Percentiles rank a stretch among this genome's conserved stretches.
phyloP scores from a whole-genome alignment of 1,140 invertebrate genomes.

The Penaeus indicus region DNA sequence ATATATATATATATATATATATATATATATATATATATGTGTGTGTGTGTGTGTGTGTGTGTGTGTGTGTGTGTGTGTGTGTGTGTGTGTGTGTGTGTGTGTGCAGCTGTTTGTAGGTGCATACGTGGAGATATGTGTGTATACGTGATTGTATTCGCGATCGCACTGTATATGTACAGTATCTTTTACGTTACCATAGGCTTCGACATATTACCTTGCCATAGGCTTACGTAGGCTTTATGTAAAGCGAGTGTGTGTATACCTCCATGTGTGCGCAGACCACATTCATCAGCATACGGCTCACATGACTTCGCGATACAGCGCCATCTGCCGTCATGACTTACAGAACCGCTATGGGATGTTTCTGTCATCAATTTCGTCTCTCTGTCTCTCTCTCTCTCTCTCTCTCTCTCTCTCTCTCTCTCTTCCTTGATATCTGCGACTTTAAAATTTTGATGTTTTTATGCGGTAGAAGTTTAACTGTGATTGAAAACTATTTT shows the following conservation, averaged over 20 bases:
- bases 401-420: too few relatives aligned
- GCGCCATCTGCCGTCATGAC: neutral
- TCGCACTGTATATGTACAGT: neutral
- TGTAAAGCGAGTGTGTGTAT: too few relatives aligned
- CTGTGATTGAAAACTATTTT: too few relatives aligned
- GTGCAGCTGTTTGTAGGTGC: neutral
- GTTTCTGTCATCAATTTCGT: neutral
- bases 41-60: neutral
- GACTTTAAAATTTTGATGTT: too few relatives aligned
- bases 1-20: conserved; percentile 1
- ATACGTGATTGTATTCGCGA: neutral
- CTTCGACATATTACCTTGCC: neutral
- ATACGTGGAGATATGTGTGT: neutral
- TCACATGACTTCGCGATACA: neutral
- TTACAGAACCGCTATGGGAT: neutral
- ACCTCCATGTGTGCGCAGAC: too few relatives aligned
- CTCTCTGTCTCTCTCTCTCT: neutral
- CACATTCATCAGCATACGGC: too few relatives aligned
- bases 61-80: neutral
- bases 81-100: neutral
- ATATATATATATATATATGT: neutral
- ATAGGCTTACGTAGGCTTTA: neutral
- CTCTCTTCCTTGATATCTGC: too few relatives aligned
- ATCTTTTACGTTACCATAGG: too few relatives aligned
- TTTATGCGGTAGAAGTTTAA: too few relatives aligned